Percentiles rank a stretch among this genome's conserved stretches.
These are phyloP conservation scores for Patella ulyssiponensis DNA, from an alignment of 2,888 invertebrate genomes.

Conservation along the genomic window DNA sequence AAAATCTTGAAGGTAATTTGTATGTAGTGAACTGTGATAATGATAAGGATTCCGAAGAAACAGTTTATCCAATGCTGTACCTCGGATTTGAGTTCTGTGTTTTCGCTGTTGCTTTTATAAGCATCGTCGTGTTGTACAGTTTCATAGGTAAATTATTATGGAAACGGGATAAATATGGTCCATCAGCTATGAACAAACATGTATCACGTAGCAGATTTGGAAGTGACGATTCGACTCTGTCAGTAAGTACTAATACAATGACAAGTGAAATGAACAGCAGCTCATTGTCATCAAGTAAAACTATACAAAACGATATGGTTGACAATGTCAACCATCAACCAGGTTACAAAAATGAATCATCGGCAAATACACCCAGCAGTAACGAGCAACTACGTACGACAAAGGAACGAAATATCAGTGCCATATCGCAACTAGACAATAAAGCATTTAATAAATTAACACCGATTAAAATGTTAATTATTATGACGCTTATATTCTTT, in stretches of 20 bases:
- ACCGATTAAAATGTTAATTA: background rate
- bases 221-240: too few relatives aligned
- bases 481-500: background rate
- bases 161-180: slow-evolving; percentile 13
- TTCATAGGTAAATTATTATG: background rate
- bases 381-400: too few relatives aligned
- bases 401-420: too few relatives aligned
- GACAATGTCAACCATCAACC: too few relatives aligned
- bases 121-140: background rate
- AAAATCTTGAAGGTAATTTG: background rate
- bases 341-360: too few relatives aligned
- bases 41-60: background rate
- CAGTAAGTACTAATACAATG: too few relatives aligned
- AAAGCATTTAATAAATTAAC: background rate
- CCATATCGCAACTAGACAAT: too few relatives aligned
- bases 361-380: too few relatives aligned
- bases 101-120: background rate
- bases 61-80: slow-evolving; percentile 1
- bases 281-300: too few relatives aligned
- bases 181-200: background rate
- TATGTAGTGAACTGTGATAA: background rate
- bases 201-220: too few relatives aligned
- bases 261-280: too few relatives aligned
- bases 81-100: background rate
- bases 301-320: too few relatives aligned